Conservation (phyloP, 2,888 invertebrate genomes). For the Dicyrtomina minuta region DNA sequence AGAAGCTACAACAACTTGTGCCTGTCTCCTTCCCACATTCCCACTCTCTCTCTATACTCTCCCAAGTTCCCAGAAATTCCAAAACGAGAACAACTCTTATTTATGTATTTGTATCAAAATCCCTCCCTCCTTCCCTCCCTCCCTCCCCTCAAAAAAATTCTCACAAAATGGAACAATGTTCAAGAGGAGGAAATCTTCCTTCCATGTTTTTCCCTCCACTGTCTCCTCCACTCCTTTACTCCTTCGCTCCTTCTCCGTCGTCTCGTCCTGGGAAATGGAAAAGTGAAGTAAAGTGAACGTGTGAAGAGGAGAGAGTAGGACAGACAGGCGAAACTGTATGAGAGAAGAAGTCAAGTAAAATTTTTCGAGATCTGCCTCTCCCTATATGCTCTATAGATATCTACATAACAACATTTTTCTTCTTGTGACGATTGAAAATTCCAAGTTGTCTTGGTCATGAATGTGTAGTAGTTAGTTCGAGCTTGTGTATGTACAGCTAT, state of each 20-base stretch:
- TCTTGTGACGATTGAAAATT: constrained; percentile 14
- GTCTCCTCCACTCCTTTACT: neutral
- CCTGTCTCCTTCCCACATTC: too few relatives aligned
- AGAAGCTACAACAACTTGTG: too few relatives aligned
- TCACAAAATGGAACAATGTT: neutral
- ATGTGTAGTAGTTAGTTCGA: neutral
- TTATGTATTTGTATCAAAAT: neutral
- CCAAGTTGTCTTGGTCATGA: neutral
- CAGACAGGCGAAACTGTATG: neutral
- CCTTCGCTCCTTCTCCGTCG: neutral
- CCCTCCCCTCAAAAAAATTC: neutral
- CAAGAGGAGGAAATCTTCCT: neutral
- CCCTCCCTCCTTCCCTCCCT: neutral
- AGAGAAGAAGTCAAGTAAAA: constrained; percentile 6
- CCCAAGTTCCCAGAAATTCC: neutral
- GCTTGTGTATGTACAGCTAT: too few relatives aligned
- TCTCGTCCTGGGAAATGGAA: neutral
- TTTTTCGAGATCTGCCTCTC: neutral
- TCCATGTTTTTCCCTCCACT: neutral
- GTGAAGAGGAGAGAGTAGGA: neutral
- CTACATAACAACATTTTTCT: neutral
- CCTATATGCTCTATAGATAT: too few relatives aligned
- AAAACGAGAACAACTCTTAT: neutral
- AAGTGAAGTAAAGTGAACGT: neutral
- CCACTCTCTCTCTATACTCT: too few relatives aligned